A percentile compares a stretch with the other conserved stretches of the same genome.
Conservation (phyloP, 92 coral and sea anemone species). For the Bergia puertoricense region DNA sequence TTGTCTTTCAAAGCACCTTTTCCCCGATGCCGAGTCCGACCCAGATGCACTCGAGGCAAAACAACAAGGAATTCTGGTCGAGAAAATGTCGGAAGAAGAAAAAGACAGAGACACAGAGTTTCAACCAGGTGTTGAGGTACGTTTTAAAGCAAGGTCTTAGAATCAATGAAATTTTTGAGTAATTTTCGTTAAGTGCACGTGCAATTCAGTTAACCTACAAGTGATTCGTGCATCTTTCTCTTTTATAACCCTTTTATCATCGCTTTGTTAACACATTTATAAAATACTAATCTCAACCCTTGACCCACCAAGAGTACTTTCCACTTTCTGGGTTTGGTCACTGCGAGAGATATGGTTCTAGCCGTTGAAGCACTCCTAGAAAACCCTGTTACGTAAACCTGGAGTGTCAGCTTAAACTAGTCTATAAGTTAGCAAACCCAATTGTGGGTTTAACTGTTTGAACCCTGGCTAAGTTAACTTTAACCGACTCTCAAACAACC, state of each 20-base stretch:
- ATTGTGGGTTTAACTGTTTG: neutral
- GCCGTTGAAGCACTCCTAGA: too few species aligned
- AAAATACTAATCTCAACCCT: neutral
- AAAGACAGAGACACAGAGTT: conserved; percentile 32
- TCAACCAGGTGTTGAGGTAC: conserved; percentile 47
- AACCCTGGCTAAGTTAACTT: neutral
- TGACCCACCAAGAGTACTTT: neutral
- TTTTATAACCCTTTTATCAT: too few species aligned
- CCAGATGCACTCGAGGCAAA: conserved; percentile 71
- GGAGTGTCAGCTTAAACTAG: neutral
- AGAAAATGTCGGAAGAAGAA: conserved; percentile 52
- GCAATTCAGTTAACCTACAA: neutral
- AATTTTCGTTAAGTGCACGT: neutral
- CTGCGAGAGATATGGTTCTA: neutral
- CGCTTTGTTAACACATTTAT: neutral
- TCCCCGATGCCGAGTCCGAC: conserved; percentile 93
- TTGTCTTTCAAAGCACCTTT: conserved; percentile 62
- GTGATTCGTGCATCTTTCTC: neutral
- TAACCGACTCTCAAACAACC: neutral
- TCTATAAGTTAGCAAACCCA: neutral
- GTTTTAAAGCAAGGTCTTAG: neutral
- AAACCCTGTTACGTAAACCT: too few species aligned
- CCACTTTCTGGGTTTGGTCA: neutral
- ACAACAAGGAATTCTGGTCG: conserved; percentile 74
- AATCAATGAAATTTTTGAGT: neutral